Evolutionary conservation across 1,140 invertebrate genomes (phyloP).

Genomic region (Drosophila equinoxialis): DNA sequence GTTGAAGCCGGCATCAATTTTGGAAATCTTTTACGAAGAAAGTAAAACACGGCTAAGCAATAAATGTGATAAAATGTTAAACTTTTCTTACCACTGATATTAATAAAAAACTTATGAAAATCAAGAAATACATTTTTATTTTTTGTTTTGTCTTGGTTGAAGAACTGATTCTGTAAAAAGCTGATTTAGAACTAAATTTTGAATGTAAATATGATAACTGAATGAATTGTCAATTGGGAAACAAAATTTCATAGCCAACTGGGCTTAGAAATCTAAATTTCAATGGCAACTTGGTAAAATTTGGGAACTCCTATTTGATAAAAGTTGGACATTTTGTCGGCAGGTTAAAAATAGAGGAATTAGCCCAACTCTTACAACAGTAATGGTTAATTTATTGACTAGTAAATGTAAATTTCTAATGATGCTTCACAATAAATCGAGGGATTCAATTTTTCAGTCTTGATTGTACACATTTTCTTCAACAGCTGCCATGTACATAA

Average conservation of each 20-base stretch:
- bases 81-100: not conserved
- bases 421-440: not conserved
- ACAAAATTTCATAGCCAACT: too few relatives aligned
- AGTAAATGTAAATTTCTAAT: too few relatives aligned
- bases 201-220: too few relatives aligned
- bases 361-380: too few relatives aligned
- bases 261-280: too few relatives aligned
- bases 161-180: not conserved
- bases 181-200: not conserved
- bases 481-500: slow-evolving; percentile 12
- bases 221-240: too few relatives aligned
- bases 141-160: not conserved
- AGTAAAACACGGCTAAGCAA: not conserved
- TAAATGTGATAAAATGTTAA: not conserved
- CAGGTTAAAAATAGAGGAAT: too few relatives aligned
- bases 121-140: not conserved
- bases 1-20: not conserved
- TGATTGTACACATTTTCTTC: not conserved
- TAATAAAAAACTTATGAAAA: not conserved
- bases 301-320: too few relatives aligned
- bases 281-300: too few relatives aligned
- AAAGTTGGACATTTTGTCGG: too few relatives aligned
- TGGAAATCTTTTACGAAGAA: slow-evolving; percentile 5
- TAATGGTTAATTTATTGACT: too few relatives aligned
- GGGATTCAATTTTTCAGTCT: not conserved